Evolutionary conservation across 30 jellyfish, hydroid and myxozoan genomes (phyloP), one percentile per base, ranked within the genome.

Genomic region (Catostylus mosaicus): DNA sequence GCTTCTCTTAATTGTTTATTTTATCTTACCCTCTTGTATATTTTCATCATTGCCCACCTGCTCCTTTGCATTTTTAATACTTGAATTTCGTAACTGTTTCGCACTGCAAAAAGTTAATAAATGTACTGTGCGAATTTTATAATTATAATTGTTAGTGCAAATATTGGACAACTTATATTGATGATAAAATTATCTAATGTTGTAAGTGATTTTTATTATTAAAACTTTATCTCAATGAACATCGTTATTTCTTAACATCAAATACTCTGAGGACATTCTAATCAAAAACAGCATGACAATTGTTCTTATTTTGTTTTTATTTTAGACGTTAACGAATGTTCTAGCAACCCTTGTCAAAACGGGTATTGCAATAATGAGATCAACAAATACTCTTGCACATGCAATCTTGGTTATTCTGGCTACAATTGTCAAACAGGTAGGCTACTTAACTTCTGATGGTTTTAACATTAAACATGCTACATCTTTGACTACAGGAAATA

Each of bases 371-470:
- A 33, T n/a, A 26, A 66, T 23, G 2, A 30, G 3, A 24, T 2
- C 23, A 33, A 33, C 78, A 66, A 40, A 30, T 30, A 2, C 32
- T 30, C 22, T 30, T 66, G 78, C 56, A 33, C 59, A 3, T 66
- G 78, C 78, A 8, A 30, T 19, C 34, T 57, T 30, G 78, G 78
- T 57, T 66, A 57, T 54, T 27, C 6, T 1, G 78, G 78, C 3
- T 1, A 5, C 1, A 1, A 26, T 1, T 66, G 78, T 26, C 4
- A 66, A 2, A 30, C 54, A 5, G 54, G 54, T 40, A 40, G 14
- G 54, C 14, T 14, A 40, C 54, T 40, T 7, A 14, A 14, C 7
- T 40, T 7, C 54, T 5, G 14, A 40, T 7, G 7, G 54, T 14
- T 40, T 14, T 40, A 5, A 14, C 54, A 14, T 5, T 40, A 14